Conservation (phyloP, 2,888 invertebrate species). For the Platerodrilus igneus region DNA sequence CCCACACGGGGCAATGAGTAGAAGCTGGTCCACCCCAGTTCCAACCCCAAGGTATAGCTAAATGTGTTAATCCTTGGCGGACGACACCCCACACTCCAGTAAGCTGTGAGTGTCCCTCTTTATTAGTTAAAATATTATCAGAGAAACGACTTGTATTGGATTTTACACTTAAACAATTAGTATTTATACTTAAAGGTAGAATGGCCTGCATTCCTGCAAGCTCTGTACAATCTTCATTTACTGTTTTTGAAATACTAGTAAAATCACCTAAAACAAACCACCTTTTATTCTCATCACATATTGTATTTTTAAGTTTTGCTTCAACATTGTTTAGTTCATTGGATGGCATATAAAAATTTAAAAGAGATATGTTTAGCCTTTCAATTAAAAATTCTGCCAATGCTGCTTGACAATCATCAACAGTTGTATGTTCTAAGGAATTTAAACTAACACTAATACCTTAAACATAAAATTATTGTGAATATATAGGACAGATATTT, state of each 20-base stretch:
- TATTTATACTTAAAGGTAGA: slow-evolving; percentile 37
- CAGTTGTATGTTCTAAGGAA: slow-evolving; percentile 15
- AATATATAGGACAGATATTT: slow-evolving; percentile 6
- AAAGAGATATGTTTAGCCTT: slow-evolving; percentile 49
- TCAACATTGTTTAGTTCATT: slow-evolving; percentile 12
- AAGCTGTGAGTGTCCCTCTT: slow-evolving; percentile 34
- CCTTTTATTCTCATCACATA: slow-evolving; percentile 32
- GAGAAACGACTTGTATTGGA: slow-evolving; percentile 18
- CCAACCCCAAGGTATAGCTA: slow-evolving; percentile 81
- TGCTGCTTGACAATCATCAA: slow-evolving; percentile 17
- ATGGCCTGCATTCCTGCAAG: slow-evolving; percentile 37
- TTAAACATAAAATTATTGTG: slow-evolving; percentile 6
- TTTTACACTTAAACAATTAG: slow-evolving; percentile 31
- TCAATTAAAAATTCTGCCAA: slow-evolving; percentile 52
- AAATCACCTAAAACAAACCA: slow-evolving; percentile 43
- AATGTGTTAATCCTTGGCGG: slow-evolving; percentile 65
- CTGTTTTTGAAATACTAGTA: slow-evolving; percentile 25
- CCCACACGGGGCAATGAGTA: slow-evolving; percentile 71
- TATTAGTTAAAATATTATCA: slow-evolving; percentile 36
- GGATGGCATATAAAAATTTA: slow-evolving; percentile 42
- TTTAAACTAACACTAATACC: slow-evolving; percentile 13
- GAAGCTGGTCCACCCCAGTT: slow-evolving; percentile 76
- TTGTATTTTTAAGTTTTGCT: slow-evolving; percentile 13
- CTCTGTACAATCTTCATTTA: slow-evolving; percentile 22
- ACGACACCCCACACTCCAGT: slow-evolving; percentile 62